Percentiles rank a stretch among this genome's conserved stretches.
These are phyloP conservation scores for Daboia siamensis DNA, from an alignment of 2,113 vertebrate species.

Conservation along the genomic window DNA sequence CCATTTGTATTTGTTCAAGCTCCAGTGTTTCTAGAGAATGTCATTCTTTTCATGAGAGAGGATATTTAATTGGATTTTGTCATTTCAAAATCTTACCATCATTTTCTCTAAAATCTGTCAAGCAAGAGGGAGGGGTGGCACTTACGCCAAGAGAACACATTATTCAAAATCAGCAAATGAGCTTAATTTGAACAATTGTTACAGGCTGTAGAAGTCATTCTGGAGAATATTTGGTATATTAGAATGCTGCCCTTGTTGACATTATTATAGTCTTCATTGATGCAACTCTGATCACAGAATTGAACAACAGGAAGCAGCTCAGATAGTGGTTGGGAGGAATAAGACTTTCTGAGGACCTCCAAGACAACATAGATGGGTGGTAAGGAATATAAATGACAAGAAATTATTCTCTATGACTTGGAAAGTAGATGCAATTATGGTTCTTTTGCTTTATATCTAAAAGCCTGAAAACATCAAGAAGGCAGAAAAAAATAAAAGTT, in stretches of 20 bases:
- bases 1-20: constrained; percentile 69
- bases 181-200: background rate
- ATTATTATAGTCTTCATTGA: background rate
- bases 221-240: background rate
- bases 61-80: constrained; percentile 70
- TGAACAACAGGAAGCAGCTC: background rate
- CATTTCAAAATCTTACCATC: constrained; percentile 57
- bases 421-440: background rate
- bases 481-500: background rate
- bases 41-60: constrained; percentile 74
- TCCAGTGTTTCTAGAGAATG: constrained; percentile 78
- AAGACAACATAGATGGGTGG: background rate
- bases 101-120: constrained; percentile 33
- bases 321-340: background rate
- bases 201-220: background rate
- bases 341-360: background rate
- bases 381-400: background rate
- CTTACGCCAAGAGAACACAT: background rate
- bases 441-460: background rate
- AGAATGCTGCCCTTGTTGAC: background rate
- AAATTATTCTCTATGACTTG: background rate
- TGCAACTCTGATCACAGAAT: background rate
- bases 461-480: background rate
- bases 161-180: background rate
- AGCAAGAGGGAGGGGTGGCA: background rate